phyloP scores from a whole-genome alignment of 2,113 vertebrate genomes.

The Nothobranchius kuhntae region DNA sequence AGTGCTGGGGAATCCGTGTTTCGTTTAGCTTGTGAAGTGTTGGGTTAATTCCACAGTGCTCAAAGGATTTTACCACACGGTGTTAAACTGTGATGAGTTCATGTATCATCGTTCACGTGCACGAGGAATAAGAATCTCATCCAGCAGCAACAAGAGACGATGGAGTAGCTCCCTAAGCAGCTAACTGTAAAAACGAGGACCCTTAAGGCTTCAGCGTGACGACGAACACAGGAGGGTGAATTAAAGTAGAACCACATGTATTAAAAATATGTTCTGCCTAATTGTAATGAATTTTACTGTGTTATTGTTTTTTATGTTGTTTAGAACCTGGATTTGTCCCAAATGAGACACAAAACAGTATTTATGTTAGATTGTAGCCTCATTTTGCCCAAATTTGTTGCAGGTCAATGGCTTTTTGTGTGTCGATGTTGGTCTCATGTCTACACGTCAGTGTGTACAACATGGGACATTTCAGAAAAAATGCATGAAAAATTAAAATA shows the following conservation, averaged over 20 bases:
- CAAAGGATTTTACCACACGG: slow-evolving; percentile 15
- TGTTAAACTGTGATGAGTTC: slow-evolving; percentile 44
- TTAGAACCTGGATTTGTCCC: too few relatives aligned
- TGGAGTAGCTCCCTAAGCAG: slow-evolving; percentile 18
- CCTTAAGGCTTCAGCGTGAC: not conserved
- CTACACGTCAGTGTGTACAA: not conserved
- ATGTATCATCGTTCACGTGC: slow-evolving; percentile 16
- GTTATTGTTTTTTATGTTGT: too few relatives aligned
- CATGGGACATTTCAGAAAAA: not conserved
- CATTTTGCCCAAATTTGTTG: not conserved
- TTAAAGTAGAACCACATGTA: not conserved
- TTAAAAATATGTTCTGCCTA: not conserved
- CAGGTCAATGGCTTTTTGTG: not conserved
- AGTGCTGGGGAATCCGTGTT: slow-evolving; percentile 29
- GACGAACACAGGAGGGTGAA: not conserved
- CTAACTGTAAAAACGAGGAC: not conserved
- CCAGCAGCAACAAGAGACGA: slow-evolving; percentile 1
- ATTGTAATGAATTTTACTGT: too few relatives aligned
- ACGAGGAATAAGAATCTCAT: slow-evolving; percentile 39
- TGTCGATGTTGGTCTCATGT: not conserved
- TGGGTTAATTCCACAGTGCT: not conserved
- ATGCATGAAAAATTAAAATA: too few relatives aligned
- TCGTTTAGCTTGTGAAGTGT: slow-evolving; percentile 46
- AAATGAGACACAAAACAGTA: too few relatives aligned
- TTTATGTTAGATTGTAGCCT: not conserved